Conservation (phyloP, 2,113 vertebrate species). For the cat (Felis catus) region DNA sequence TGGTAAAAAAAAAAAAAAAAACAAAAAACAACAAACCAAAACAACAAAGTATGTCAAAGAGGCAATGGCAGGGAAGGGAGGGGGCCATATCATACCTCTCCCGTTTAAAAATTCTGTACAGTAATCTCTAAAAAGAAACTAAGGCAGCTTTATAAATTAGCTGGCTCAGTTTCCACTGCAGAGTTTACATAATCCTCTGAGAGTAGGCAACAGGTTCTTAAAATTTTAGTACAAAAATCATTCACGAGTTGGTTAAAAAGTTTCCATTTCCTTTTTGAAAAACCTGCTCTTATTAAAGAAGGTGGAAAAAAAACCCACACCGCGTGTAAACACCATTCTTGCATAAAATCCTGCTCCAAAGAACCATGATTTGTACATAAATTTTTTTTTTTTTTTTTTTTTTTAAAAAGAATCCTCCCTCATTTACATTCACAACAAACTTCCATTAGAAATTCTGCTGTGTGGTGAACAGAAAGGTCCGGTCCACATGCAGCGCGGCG, state of each 20-base stretch:
- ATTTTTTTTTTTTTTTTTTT: not conserved
- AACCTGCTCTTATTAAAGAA: constrained; percentile 68
- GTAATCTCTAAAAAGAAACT: constrained; percentile 77
- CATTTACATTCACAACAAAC: constrained; percentile 72
- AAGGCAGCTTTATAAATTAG: constrained; percentile 76
- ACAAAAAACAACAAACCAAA: too few species aligned
- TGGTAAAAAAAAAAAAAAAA: not conserved
- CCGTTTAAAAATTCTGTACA: constrained; percentile 61
- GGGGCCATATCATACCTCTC: not conserved
- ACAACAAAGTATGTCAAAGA: not conserved
- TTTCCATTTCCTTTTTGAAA: constrained; percentile 69
- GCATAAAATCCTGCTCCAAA: constrained; percentile 45
- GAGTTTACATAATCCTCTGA: constrained; percentile 62
- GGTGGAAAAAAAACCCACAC: constrained; percentile 40
- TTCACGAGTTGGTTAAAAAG: constrained; percentile 62
- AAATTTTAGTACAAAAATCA: constrained; percentile 62
- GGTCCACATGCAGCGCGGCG: not conserved
- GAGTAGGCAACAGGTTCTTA: constrained; percentile 63
- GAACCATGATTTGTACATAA: constrained; percentile 22
- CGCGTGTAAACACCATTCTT: constrained; percentile 73
- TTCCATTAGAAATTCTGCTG: constrained; percentile 5
- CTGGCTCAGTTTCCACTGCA: constrained; percentile 81
- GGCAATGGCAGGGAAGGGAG: not conserved
- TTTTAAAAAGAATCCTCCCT: constrained; percentile 3
- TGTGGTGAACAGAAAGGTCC: not conserved